phyloP scores from a whole-genome alignment of 2,797 vertebrate species.

The Cynopterus sphinx region DNA sequence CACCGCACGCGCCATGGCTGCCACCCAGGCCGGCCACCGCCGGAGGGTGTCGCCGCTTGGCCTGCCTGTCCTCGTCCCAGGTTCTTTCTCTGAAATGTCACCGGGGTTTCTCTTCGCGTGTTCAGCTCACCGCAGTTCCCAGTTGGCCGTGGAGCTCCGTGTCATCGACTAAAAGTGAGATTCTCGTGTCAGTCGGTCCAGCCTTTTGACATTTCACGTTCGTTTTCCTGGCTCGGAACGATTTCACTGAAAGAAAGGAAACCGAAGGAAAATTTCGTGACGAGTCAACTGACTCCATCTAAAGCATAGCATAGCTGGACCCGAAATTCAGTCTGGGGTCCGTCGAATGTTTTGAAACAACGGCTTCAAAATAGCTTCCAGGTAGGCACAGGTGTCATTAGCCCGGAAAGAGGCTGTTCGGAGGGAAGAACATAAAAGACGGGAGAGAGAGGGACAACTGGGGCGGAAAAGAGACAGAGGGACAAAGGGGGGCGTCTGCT shows the following conservation, averaged over 20 bases:
- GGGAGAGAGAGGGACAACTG: neutral
- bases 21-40: no score
- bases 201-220: neutral
- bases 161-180: neutral
- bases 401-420: neutral
- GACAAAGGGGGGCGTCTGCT: neutral
- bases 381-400: neutral
- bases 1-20: rapidly evolving
- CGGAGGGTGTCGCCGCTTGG: neutral
- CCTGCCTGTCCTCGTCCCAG: neutral
- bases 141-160: rapidly evolving
- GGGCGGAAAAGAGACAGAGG: neutral
- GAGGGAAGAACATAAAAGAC: neutral
- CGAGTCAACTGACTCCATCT: no score
- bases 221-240: neutral
- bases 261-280: neutral
- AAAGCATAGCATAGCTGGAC: no score
- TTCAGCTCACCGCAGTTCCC: neutral
- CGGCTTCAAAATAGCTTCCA: neutral
- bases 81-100: neutral
- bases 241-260: neutral
- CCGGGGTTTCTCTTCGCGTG: rapidly evolving
- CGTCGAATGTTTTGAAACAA: neutral
- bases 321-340: neutral
- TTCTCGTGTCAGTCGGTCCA: neutral